phyloP scores from a whole-genome alignment of 2,888 invertebrate species.

The Noctua fimbriata region DNA sequence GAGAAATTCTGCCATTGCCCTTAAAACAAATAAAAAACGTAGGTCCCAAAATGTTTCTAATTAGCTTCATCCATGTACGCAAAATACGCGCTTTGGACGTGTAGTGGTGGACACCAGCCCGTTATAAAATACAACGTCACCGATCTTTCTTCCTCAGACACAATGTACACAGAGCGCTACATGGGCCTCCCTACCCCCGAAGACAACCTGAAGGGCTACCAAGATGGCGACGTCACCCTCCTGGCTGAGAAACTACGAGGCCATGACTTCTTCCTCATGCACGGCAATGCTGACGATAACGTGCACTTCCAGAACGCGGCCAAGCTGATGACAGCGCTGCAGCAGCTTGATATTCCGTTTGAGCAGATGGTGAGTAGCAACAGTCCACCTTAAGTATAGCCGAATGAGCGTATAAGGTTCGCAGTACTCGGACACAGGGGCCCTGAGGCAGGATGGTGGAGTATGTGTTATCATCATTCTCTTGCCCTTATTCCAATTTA shows the following conservation, averaged over 20 bases:
- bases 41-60: background rate
- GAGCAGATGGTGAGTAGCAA: conserved; percentile 93
- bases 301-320: conserved; percentile 97
- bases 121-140: background rate
- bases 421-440: background rate
- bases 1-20: background rate
- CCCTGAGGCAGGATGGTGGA: background rate
- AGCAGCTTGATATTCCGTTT: conserved; percentile 94
- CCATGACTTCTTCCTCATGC: conserved; percentile 95
- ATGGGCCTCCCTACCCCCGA: conserved; percentile 95
- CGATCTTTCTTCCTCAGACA: conserved; percentile 90
- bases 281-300: conserved; percentile 97
- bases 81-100: background rate
- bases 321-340: conserved; percentile 93
- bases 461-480: no score
- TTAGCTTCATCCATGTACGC: background rate
- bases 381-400: background rate
- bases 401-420: background rate
- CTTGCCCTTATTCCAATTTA: no score
- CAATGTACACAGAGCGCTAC: conserved; percentile 98
- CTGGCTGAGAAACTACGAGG: conserved; percentile 92
- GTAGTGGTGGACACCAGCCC: background rate
- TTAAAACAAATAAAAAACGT: background rate
- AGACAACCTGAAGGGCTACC: conserved; percentile 94
- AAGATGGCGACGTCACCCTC: conserved; percentile 93